A percentile compares a stretch with the other conserved stretches of the same genome.
phyloP scores from a whole-genome alignment of 2,113 vertebrate species.

The Procapra przewalskii region DNA sequence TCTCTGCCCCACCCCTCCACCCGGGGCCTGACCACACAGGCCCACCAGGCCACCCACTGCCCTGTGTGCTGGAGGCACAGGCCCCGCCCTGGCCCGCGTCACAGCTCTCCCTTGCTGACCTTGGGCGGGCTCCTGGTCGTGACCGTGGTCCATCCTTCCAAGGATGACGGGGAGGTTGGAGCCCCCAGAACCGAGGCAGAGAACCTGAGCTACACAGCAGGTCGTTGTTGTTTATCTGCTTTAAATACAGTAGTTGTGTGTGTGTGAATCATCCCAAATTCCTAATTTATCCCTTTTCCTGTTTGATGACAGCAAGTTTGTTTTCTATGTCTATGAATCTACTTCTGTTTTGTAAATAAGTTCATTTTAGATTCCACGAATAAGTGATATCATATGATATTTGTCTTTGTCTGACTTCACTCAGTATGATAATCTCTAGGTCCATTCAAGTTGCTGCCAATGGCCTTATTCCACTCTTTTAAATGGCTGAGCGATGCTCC shows the following conservation, averaged over 20 bases:
- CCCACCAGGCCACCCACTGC: neutral
- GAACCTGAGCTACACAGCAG: neutral
- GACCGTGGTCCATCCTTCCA: neutral
- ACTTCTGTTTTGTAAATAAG: neutral
- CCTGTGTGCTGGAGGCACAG: fast-evolving
- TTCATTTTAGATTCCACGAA: neutral
- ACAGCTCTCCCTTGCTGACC: neutral
- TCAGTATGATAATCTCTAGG: neutral
- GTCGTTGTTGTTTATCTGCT: neutral
- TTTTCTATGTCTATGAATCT: neutral
- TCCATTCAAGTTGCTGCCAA: neutral
- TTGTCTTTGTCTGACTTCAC: neutral
- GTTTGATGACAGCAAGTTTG: neutral
- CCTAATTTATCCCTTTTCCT: too few species aligned
- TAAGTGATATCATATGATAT: neutral
- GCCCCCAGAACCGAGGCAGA: neutral
- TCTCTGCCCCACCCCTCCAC: neutral
- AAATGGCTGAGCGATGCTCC: neutral
- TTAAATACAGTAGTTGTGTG: neutral
- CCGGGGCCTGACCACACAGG: fast-evolving
- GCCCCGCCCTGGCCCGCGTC: fast-evolving
- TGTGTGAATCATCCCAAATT: neutral
- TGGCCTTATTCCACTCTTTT: neutral
- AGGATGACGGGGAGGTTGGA: neutral
- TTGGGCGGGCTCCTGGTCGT: neutral